phyloP scores from a whole-genome alignment of 1,140 invertebrate species.

The Drosophila melanogaster region DNA sequence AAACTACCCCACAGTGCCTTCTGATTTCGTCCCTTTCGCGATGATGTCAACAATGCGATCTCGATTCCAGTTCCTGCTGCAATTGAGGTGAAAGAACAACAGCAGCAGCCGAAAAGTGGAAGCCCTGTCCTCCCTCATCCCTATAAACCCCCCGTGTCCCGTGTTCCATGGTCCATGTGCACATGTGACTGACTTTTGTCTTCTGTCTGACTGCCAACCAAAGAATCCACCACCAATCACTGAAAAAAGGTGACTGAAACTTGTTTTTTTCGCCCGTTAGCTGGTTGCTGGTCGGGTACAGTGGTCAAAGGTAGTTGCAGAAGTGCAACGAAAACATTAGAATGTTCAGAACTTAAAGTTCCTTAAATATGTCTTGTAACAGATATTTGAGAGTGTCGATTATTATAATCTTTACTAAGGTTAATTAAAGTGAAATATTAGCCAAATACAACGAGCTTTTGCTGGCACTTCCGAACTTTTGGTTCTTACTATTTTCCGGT shows the following conservation, averaged over 20 bases:
- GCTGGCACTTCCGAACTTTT: too few species aligned
- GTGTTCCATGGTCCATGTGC: slow-evolving; percentile 10
- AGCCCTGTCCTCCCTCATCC: slow-evolving; percentile 16
- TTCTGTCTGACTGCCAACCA: slow-evolving; percentile 69
- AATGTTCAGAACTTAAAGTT: background rate
- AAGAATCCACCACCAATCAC: slow-evolving; percentile 63
- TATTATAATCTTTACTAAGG: too few species aligned
- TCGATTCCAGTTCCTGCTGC: slow-evolving; percentile 55
- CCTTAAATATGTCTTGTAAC: too few species aligned
- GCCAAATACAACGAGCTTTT: too few species aligned
- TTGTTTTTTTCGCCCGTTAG: slow-evolving; percentile 62
- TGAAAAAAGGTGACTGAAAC: slow-evolving; percentile 57
- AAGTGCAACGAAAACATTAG: background rate
- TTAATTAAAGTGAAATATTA: too few species aligned
- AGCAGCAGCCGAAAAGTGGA: slow-evolving; percentile 58
- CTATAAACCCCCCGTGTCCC: background rate
- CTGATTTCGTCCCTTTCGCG: slow-evolving; percentile 27
- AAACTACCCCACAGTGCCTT: slow-evolving; percentile 59
- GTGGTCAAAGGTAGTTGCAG: background rate
- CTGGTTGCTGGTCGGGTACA: slow-evolving; percentile 23
- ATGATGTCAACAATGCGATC: slow-evolving; percentile 73
- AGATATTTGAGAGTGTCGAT: too few species aligned
- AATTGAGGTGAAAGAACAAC: slow-evolving; percentile 72
- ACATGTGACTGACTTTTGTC: slow-evolving; percentile 73
- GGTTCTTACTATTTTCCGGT: too few species aligned